These are phyloP conservation scores for Trematomus bernacchii DNA, from an alignment of 2,797 vertebrate species.

Conservation along the genomic window DNA sequence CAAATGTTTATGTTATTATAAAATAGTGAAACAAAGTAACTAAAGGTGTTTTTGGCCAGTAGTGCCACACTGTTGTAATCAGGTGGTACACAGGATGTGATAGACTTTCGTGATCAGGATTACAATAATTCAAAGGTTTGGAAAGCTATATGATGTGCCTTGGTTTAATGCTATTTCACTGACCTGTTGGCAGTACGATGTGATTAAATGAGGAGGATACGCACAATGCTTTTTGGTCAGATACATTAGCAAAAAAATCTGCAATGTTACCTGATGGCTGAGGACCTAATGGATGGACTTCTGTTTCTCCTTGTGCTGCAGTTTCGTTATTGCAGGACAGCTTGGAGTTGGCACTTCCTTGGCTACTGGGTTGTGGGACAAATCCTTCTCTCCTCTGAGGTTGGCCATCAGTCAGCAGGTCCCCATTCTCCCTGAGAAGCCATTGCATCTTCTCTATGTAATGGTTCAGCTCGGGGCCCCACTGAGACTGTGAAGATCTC, in stretches of 20 bases:
- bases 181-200: not conserved
- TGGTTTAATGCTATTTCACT: not conserved
- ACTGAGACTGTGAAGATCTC: conserved; percentile 59
- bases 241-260: not conserved
- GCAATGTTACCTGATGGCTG: conserved; percentile 67
- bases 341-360: conserved; percentile 82
- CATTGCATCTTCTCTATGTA: conserved; percentile 93
- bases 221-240: not conserved
- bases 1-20: not conserved
- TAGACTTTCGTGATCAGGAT: not conserved
- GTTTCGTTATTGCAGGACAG: conserved; percentile 82
- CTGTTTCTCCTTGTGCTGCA: conserved; percentile 80
- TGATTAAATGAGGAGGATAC: not conserved
- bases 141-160: not conserved
- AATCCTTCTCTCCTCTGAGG: conserved; percentile 85
- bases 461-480: conserved; percentile 88
- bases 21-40: not conserved
- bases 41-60: not conserved
- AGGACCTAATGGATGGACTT: conserved; percentile 54
- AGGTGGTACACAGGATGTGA: not conserved
- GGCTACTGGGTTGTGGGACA: conserved; percentile 82
- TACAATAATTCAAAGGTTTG: not conserved
- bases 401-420: conserved; percentile 88
- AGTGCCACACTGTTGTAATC: not conserved
- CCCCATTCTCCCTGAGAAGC: conserved; percentile 91